These are phyloP conservation scores for Oceanodroma tethys DNA, from an alignment of 2,113 vertebrate species.

Conservation along the genomic window DNA sequence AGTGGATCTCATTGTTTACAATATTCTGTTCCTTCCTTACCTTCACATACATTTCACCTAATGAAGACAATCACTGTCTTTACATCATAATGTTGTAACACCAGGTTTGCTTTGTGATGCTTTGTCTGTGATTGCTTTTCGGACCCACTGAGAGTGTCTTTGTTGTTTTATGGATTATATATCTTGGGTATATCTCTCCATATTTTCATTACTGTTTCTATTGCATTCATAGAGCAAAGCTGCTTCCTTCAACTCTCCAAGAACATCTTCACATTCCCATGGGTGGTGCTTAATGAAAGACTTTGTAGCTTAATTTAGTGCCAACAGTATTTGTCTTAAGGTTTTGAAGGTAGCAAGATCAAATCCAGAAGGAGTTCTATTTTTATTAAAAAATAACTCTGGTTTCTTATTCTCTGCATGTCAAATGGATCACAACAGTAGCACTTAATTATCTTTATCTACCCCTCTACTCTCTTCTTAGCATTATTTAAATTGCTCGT, in stretches of 20 bases:
- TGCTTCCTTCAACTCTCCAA: slow-evolving; percentile 3
- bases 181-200: background rate
- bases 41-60: background rate
- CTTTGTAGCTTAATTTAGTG: slow-evolving; percentile 51
- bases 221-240: background rate
- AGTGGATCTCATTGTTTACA: background rate
- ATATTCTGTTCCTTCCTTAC: background rate
- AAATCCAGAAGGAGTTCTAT: slow-evolving; percentile 48
- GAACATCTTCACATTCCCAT: slow-evolving; percentile 5
- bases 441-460: slow-evolving; percentile 57
- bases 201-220: background rate
- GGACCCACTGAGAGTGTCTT: background rate
- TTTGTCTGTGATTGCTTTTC: background rate
- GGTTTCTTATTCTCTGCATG: slow-evolving; percentile 13
- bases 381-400: slow-evolving; percentile 62
- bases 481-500: slow-evolving; percentile 14
- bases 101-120: background rate
- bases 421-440: slow-evolving; percentile 46
- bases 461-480: background rate
- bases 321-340: slow-evolving; percentile 35
- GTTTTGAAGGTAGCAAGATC: slow-evolving; percentile 24
- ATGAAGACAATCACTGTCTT: background rate
- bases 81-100: background rate
- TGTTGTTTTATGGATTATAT: slow-evolving; percentile 13
- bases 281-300: slow-evolving; percentile 52